Evolutionary conservation across 2,888 invertebrate genomes (phyloP).

Genomic region (Drosophila parthenogenetica): DNA sequence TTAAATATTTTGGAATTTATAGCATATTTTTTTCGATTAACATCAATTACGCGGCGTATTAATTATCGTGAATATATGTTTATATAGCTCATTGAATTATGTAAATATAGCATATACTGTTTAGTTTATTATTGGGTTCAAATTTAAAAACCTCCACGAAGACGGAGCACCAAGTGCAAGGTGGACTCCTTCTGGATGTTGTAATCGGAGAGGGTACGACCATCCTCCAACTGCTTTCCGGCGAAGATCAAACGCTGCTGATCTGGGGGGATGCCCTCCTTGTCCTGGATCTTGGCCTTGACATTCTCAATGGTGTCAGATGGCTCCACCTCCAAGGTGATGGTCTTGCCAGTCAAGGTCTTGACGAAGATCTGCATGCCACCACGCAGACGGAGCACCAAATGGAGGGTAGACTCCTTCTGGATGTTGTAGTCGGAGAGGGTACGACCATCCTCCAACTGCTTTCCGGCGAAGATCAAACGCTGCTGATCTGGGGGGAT

Average conservation of each 20-base stretch:
- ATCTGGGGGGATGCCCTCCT: constrained; percentile 48
- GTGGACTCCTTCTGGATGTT: constrained; percentile 44
- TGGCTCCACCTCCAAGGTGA: constrained; percentile 47
- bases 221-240: constrained; percentile 38
- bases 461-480: constrained; percentile 48
- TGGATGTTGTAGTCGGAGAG: constrained; percentile 44
- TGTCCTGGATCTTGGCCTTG: constrained; percentile 50
- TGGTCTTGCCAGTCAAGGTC: constrained; percentile 50
- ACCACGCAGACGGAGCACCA: constrained; percentile 47
- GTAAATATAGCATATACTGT: background rate
- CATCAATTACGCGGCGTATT: constrained; percentile 18
- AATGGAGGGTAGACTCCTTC: constrained; percentile 36
- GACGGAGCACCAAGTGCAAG: constrained; percentile 37
- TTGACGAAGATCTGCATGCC: constrained; percentile 49
- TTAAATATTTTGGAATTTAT: constrained; percentile 12
- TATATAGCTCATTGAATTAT: constrained; percentile 16
- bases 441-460: constrained; percentile 42
- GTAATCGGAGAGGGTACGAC: constrained; percentile 33
- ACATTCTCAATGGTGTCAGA: constrained; percentile 52
- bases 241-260: constrained; percentile 44
- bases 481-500: constrained; percentile 53
- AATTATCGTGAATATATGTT: constrained; percentile 15
- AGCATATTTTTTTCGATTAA: constrained; percentile 25
- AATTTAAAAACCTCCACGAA: constrained; percentile 40
- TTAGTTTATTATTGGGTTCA: constrained; percentile 1